Evolutionary conservation across 2,888 invertebrate species (phyloP), one percentile per base, ranked within the genome.

Genomic region (Anagyrus pseudococci): DNA sequence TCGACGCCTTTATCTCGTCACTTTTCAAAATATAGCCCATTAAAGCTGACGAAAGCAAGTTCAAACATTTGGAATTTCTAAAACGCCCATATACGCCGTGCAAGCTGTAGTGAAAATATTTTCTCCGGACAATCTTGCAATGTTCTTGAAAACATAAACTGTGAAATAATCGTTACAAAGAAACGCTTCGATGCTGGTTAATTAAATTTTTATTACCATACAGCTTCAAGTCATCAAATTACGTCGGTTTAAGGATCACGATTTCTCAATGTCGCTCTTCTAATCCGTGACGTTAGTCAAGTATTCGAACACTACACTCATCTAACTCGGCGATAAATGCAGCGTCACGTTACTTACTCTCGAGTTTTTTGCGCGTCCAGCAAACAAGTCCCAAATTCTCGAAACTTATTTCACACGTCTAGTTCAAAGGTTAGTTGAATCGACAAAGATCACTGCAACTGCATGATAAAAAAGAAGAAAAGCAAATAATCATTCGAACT

Each of bases 271-370:
- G 33, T 37, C 33, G 29, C 23, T 20, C 19, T 37, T 37, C 15
- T 22, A 26, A 33, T n/a, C 41, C n/a, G 52, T 40, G 23, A 37
- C 40, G 15, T 23, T 7, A 40, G 10, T 23, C 17, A 37, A 37
- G 3, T 40, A n/a, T n/a, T n/a, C n/a, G 8, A 20, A 22, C n/a
- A 40, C 22, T 19, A 26, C 7, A 23, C 25, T 15, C 33, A 20
- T 20, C 25, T 25, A 25, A 26, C 19, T 37, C 4, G 25, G 13
- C 60, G 49, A 60, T 54, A 54, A 60, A 23, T 60, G 54, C 60
- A 60, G 33, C 60, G 60, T 60, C 60, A 55, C 43, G 60, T 29
- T 60, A 10, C 13, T 37, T 15, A 4, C 15, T 13, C 33, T 15
- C 15, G 33, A 7, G 33, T 15, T 37, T 10, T 15, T 37, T 8